Conservation (phyloP, 2,797 vertebrate genomes). For the Potorous gilbertii region DNA sequence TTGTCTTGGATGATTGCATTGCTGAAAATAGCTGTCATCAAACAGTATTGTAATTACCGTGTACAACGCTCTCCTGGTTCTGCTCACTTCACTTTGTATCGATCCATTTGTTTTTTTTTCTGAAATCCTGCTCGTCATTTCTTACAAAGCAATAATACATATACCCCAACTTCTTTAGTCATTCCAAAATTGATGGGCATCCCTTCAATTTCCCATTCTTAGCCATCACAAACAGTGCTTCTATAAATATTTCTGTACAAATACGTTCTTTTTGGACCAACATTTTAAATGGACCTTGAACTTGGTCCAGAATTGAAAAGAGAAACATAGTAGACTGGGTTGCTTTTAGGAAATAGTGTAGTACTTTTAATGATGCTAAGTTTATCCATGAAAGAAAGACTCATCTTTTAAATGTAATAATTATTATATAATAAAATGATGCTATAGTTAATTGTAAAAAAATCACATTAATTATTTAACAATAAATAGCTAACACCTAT, state of each 20-base stretch:
- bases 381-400: not conserved
- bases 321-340: not conserved
- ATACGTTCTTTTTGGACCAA: not conserved
- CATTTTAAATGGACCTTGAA: not conserved
- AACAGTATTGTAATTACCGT: not conserved
- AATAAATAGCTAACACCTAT: not conserved
- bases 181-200: not conserved
- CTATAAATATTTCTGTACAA: not conserved
- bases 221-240: not conserved
- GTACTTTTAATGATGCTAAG: not conserved
- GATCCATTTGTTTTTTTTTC: not conserved
- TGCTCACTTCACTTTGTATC: not conserved
- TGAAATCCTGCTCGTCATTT: not conserved
- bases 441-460: not conserved
- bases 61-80: not conserved
- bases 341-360: not conserved
- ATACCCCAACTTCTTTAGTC: not conserved
- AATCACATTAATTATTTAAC: not conserved
- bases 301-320: not conserved
- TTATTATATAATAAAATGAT: not conserved
- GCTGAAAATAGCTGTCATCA: not conserved
- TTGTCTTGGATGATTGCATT: not conserved
- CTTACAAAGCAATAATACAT: not conserved
- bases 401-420: not conserved
- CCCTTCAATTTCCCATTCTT: not conserved